A percentile compares a stretch with the other conserved stretches of the same genome.
These are phyloP conservation scores for Fringilla coelebs DNA, from an alignment of 2,797 vertebrate species.

Conservation along the genomic window DNA sequence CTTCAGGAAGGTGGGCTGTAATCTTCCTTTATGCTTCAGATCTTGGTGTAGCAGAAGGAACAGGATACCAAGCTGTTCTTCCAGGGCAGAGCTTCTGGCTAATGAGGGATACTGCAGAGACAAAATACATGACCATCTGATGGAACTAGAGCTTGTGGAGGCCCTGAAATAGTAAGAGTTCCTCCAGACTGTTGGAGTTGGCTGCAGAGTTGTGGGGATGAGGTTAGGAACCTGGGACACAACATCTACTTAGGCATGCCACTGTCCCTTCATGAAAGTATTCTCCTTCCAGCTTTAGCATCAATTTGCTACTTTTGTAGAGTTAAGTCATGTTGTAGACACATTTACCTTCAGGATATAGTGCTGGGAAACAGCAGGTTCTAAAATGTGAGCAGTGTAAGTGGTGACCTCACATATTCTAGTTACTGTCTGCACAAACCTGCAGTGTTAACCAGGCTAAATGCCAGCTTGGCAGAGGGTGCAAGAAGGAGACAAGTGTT, in stretches of 20 bases:
- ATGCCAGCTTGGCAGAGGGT: neutral
- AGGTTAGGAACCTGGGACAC: neutral
- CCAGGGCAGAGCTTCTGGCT: neutral
- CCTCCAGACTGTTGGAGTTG: neutral
- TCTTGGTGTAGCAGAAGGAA: neutral
- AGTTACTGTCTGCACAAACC: neutral
- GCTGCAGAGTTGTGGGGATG: neutral
- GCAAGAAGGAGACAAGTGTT: slow-evolving; percentile 18
- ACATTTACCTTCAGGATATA: neutral
- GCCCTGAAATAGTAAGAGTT: neutral
- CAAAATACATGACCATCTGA: neutral
- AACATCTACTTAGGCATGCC: neutral
- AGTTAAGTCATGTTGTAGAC: neutral
- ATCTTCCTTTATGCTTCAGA: neutral
- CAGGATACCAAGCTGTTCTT: neutral
- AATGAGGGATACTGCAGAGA: neutral
- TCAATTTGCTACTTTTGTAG: neutral
- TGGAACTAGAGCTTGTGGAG: neutral
- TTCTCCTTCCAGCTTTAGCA: neutral
- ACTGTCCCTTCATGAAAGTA: neutral
- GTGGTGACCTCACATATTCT: neutral
- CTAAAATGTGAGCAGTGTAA: neutral
- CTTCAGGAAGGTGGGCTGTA: neutral
- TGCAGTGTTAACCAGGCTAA: neutral
- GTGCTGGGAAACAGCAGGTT: neutral